phyloP scores from a whole-genome alignment of 2,888 invertebrate species.

The Euzetes globulus region DNA sequence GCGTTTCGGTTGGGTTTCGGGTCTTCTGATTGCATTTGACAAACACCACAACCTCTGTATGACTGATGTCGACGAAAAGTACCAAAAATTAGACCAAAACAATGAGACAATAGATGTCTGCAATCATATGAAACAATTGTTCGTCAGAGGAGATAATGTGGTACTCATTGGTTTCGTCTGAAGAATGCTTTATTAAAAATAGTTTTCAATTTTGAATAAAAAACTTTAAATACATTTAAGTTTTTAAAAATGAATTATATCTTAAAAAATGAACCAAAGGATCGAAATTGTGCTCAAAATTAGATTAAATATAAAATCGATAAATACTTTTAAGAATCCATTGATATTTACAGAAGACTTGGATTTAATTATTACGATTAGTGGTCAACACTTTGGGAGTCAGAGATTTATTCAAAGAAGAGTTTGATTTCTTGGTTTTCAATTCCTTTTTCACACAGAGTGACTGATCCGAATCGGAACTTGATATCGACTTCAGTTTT shows the following conservation, averaged over 20 bases:
- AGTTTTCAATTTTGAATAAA: too few species aligned
- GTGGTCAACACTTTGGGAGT: not conserved
- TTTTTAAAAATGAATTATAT: too few species aligned
- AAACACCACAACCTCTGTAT: constrained; percentile 87
- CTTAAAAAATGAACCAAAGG: not conserved
- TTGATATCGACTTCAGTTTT: not conserved
- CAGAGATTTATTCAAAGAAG: not conserved
- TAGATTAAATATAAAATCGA: not conserved
- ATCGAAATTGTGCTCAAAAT: not conserved
- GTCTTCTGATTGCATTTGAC: constrained; percentile 69
- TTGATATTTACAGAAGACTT: not conserved
- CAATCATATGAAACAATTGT: constrained; percentile 47
- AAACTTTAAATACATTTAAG: too few species aligned
- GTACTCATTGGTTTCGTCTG: constrained; percentile 41
- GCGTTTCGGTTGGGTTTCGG: constrained; percentile 25
- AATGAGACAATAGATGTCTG: constrained; percentile 48
- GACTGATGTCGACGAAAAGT: constrained; percentile 70
- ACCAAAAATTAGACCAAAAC: constrained; percentile 52
- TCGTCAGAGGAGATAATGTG: constrained; percentile 48
- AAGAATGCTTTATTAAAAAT: not conserved
- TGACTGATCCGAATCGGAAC: too few species aligned
- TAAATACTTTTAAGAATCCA: not conserved
- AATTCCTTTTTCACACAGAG: not conserved
- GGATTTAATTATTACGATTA: not conserved
- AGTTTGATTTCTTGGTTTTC: not conserved